Base-by-base conservation (phyloP, 1,140 invertebrate genomes). In the Drosophila nasuta region DNA sequence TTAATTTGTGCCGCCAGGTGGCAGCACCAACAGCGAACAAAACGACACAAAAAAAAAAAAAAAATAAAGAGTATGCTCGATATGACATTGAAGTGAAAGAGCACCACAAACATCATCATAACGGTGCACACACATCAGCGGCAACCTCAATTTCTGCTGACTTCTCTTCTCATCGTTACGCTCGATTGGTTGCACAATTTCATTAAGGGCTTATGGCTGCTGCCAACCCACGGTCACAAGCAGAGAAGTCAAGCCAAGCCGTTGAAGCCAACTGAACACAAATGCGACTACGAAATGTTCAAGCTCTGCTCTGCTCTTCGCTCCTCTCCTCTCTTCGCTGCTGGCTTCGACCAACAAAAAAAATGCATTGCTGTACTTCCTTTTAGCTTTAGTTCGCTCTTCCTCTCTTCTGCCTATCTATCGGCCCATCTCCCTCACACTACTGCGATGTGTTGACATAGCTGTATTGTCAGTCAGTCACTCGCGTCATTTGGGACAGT, bases 151-250 rank as follows among this genome's bases (percentile, higher is more conserved):
- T 89, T 91, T 91, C 81, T 82, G 91, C 78, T 92, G 90, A 92
- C 90, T 92, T 92, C 86, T 88, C 79, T 86, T 88, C 79, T 86
- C 87, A 76, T 90, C 91, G 81, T 86, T 77, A 86, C 91, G 80
- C 91, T 91, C 91, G 79, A 92, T 92, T 92, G 91, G 90, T 77
- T 92, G 91, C 91, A 92, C 91, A 92, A 91, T 92, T 92, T 92
- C 91, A 92, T 92, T 91, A 92, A 82, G 81, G 82, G 75, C 82
- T 83, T 74, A 67, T 89, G 81, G 69, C 78, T 76, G 30, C 48
- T 38, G 17, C 54, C 79, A 5, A 3, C 35, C 35, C 35, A 38
- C 1, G 7, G 35, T 10, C 35, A 7, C 35, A 10, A 8, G 7
- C 35, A 38, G 35, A 33, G 33, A 33, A 33, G 33, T 8, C 33